Evolutionary conservation across 2,113 vertebrate genomes (phyloP).

Genomic region (Diglossa brunneiventris): DNA sequence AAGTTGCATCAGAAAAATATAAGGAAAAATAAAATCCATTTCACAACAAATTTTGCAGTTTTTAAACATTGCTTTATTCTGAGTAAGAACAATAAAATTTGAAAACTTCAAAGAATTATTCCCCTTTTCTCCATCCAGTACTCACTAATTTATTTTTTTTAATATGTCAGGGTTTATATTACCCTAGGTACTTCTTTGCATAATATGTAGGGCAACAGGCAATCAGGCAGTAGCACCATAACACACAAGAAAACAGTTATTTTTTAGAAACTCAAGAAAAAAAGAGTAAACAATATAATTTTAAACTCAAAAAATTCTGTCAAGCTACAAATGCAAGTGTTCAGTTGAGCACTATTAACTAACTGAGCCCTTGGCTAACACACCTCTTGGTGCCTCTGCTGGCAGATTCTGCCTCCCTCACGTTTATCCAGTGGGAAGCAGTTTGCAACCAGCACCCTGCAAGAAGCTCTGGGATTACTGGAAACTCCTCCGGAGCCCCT

Average conservation of each 20-base stretch:
- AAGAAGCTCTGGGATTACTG: neutral
- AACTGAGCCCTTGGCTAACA: neutral
- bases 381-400: fast-evolving
- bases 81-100: neutral
- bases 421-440: neutral
- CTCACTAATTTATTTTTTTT: neutral
- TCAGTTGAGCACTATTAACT: neutral
- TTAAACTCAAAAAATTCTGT: neutral
- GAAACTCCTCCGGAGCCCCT: neutral
- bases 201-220: slow-evolving; percentile 22
- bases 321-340: neutral
- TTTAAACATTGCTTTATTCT: neutral
- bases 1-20: neutral
- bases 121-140: neutral
- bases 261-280: neutral
- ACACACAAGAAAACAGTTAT: neutral
- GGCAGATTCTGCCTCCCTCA: neutral
- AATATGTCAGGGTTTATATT: neutral
- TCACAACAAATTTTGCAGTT: neutral
- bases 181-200: neutral
- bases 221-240: neutral
- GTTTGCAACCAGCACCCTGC: neutral
- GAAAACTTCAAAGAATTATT: neutral
- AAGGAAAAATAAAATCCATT: neutral
- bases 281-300: neutral